A percentile compares a stretch with the other conserved stretches of the same genome.
Conservation (phyloP, 2,797 vertebrate genomes). For the Coreius guichenoti region DNA sequence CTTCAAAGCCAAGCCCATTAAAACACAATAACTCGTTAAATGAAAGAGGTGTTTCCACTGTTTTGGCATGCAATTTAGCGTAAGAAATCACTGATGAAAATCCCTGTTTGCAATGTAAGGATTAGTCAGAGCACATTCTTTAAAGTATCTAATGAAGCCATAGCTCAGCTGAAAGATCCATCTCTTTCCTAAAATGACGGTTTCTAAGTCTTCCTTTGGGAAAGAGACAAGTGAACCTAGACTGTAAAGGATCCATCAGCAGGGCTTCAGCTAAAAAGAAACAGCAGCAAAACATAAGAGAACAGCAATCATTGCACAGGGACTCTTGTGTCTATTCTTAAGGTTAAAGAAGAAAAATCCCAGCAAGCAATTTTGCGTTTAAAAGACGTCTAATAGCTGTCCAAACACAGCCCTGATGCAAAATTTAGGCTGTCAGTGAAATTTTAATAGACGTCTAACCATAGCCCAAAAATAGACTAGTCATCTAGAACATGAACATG, state of each 20-base stretch:
- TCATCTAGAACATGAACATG: too few relatives aligned
- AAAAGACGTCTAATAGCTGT: too few relatives aligned
- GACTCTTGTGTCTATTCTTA: conserved; percentile 15
- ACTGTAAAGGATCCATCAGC: conserved; percentile 17
- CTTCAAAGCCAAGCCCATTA: conserved; percentile 49
- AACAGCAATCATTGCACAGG: conserved; percentile 17
- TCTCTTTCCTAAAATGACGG: conserved; percentile 12
- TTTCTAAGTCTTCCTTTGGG: conserved; percentile 26
- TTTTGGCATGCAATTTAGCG: conserved; percentile 39
- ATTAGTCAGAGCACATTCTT: conserved; percentile 35
- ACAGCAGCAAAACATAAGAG: background rate
- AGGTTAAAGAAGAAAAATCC: background rate
- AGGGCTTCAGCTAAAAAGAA: conserved; percentile 20
- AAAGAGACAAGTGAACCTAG: conserved; percentile 21
- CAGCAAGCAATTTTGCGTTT: too few relatives aligned
- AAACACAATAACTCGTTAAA: conserved; percentile 49
- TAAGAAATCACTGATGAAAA: conserved; percentile 44
- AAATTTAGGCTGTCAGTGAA: too few relatives aligned
- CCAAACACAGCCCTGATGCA: too few relatives aligned
- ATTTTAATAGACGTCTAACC: too few relatives aligned
- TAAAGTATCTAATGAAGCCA: conserved; percentile 28
- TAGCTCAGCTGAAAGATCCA: conserved; percentile 10
- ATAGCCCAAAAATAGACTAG: too few relatives aligned
- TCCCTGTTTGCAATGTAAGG: conserved; percentile 28
- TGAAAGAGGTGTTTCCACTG: conserved; percentile 36